These are phyloP conservation scores for Fratercula arctica DNA, from an alignment of 2,797 vertebrate genomes.

Conservation along the genomic window DNA sequence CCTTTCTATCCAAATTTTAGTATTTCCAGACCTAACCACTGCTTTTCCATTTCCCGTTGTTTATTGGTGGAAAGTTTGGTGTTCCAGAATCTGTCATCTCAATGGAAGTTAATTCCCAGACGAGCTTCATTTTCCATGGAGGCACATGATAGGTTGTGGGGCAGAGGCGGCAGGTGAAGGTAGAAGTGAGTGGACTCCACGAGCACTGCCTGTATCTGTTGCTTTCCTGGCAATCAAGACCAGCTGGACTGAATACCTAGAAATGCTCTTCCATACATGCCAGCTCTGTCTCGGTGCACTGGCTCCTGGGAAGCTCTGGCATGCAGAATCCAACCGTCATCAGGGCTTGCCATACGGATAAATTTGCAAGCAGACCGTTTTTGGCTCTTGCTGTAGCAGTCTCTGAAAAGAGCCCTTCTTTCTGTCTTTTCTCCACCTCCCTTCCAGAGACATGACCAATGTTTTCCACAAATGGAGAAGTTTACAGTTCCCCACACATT, in stretches of 20 bases:
- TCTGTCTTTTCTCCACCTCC: slow-evolving; percentile 38
- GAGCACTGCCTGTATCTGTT: background rate
- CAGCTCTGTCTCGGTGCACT: background rate
- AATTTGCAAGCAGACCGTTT: slow-evolving; percentile 17
- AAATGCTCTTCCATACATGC: background rate
- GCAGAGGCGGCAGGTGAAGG: background rate
- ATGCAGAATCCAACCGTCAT: background rate
- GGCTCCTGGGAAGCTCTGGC: slow-evolving; percentile 42
- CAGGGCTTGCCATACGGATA: slow-evolving; percentile 25
- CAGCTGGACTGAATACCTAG: background rate
- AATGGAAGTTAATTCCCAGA: background rate
- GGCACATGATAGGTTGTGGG: background rate
- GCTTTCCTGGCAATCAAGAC: background rate
- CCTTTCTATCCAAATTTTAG: background rate
- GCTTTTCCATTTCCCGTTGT: background rate
- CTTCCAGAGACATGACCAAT: slow-evolving; percentile 60
- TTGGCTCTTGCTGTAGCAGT: slow-evolving; percentile 37
- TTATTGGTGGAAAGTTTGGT: background rate
- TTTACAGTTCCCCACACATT: slow-evolving; percentile 41
- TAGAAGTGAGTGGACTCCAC: background rate
- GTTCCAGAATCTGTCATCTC: background rate
- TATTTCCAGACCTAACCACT: background rate
- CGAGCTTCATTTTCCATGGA: background rate
- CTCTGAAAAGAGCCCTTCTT: slow-evolving; percentile 66
- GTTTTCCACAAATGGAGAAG: slow-evolving; percentile 67